Percentiles rank a stretch among this genome's conserved stretches.
These are phyloP conservation scores for Cichlasoma orientale DNA, from an alignment of 2,797 vertebrate species.

Conservation along the genomic window DNA sequence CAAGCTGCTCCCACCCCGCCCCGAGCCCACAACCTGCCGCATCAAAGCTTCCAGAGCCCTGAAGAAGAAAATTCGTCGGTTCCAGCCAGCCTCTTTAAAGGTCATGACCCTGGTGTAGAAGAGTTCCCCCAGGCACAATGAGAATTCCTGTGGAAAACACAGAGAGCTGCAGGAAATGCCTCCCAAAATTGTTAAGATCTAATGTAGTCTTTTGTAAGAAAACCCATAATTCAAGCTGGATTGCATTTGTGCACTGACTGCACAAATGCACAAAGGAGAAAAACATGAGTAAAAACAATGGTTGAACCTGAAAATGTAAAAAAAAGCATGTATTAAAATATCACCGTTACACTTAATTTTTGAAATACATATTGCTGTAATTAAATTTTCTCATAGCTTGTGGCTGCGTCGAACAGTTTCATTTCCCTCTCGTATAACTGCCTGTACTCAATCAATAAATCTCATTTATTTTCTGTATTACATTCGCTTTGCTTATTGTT, in stretches of 20 bases:
- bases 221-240: slow-evolving; percentile 28
- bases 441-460: slow-evolving; percentile 32
- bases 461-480: slow-evolving; percentile 17
- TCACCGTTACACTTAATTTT: slow-evolving; percentile 46
- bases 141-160: slow-evolving; percentile 30
- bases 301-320: slow-evolving; percentile 33
- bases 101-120: slow-evolving; percentile 91
- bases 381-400: slow-evolving; percentile 32
- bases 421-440: slow-evolving; percentile 29
- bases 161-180: slow-evolving; percentile 28
- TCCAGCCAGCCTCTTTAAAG: slow-evolving; percentile 91
- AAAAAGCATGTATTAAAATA: slow-evolving; percentile 43
- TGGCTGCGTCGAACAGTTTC: slow-evolving; percentile 34
- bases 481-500: slow-evolving; percentile 32
- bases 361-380: slow-evolving; percentile 50
- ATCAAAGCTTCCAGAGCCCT: slow-evolving; percentile 95
- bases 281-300: background rate
- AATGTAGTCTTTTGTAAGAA: slow-evolving; percentile 20
- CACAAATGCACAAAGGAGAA: background rate
- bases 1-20: slow-evolving; percentile 71
- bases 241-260: slow-evolving; percentile 38
- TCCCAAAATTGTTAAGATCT: slow-evolving; percentile 15
- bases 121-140: slow-evolving; percentile 11
- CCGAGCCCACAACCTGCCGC: slow-evolving; percentile 86
- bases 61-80: slow-evolving; percentile 94